phyloP scores from a whole-genome alignment of 2,797 vertebrate genomes.

The Rhyacichthys aspro region DNA sequence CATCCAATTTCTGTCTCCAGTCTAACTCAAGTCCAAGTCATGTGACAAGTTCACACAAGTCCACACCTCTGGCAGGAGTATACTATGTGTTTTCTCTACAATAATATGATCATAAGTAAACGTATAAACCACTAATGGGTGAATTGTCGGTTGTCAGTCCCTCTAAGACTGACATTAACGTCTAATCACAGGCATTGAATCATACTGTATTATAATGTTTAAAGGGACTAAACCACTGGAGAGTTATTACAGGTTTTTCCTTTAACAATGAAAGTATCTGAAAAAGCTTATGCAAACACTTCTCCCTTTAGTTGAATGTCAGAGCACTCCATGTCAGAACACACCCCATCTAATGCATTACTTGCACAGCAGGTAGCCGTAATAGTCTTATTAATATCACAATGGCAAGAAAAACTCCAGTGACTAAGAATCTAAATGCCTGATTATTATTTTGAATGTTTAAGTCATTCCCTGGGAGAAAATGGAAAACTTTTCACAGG shows the following conservation, averaged over 20 bases:
- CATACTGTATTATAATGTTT: not conserved
- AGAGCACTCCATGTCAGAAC: not conserved
- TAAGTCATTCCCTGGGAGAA: not conserved
- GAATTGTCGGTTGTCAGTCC: too few relatives aligned
- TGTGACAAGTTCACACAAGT: too few relatives aligned
- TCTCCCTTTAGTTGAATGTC: not conserved
- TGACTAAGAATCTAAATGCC: not conserved
- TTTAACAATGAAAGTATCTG: too few relatives aligned
- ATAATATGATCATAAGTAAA: too few relatives aligned
- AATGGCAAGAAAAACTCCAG: slow-evolving; percentile 1
- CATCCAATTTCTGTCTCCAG: too few relatives aligned
- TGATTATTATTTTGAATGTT: not conserved
- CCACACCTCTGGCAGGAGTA: too few relatives aligned
- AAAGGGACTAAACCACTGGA: not conserved
- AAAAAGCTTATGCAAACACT: not conserved
- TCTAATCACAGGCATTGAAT: too few relatives aligned
- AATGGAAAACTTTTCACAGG: not conserved
- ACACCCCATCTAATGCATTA: slow-evolving; percentile 1
- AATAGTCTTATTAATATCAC: not conserved
- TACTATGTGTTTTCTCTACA: too few relatives aligned
- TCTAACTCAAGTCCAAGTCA: too few relatives aligned
- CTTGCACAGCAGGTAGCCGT: not conserved
- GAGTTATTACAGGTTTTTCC: not conserved
- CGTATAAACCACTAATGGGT: too few relatives aligned
- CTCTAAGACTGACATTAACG: too few relatives aligned